Base-by-base conservation (phyloP, 2,888 invertebrate genomes). In the Oxycera nigricornis region DNA sequence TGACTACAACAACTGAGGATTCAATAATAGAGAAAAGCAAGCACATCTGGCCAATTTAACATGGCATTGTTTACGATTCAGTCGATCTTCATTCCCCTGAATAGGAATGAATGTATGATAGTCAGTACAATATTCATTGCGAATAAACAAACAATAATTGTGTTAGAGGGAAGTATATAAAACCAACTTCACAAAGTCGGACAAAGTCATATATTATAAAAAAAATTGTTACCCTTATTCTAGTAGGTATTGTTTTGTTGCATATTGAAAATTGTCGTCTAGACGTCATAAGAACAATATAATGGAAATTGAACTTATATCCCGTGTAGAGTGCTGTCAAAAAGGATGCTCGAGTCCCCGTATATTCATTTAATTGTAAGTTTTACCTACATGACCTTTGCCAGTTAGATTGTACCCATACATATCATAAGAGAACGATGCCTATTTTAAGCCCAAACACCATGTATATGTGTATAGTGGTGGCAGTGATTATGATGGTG, bases 11-110 rank as follows among this genome's bases (percentile, higher is more conserved):
- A 14, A 59, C n/a, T n/a, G n/a, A 55, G 55, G 55, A 46, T 2
- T 20, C 9, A 50, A 55, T 55, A 55, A 55, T 55, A 22, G 52
- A 55, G n/a, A 59, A 59, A 30, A 11, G 20, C n/a, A 30, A 11
- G 24, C 59, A 65, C 65, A 65, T 65, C 65, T 65, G 65, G 39
- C 65, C 65, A 65, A 65, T 65, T 65, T 65, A 41, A 30, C n/a
- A 9, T 7, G 39, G 41, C 41, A 65, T 65, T 65, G 65, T 65
- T 65, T 28, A 59, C 24, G 20, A 30, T 59, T 28, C 24, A 26
- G 20, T 26, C 7, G 55, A 59, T 28, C 11, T 30, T 24, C 59
- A 59, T 59, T n/a, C 59, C 59, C 30, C 17, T 30, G 30, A 14
- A 59, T 9, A 30, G 59, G 26, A 30, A 14, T 28, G 30, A 28